Evolutionary conservation across 2,797 vertebrate genomes (phyloP).

Genomic region (Spheniscus humboldti): DNA sequence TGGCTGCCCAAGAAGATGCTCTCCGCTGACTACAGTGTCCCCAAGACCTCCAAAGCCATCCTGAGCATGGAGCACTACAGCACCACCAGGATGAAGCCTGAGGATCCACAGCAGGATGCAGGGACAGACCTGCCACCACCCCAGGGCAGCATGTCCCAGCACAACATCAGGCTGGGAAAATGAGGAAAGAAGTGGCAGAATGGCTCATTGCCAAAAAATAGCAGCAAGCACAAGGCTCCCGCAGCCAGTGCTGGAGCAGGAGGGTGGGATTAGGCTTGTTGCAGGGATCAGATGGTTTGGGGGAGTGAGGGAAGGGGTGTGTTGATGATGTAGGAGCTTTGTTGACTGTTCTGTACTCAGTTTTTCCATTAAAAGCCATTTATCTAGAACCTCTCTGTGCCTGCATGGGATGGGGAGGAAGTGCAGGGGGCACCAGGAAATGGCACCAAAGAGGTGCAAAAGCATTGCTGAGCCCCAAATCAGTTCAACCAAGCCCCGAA

Average conservation of each 20-base stretch:
- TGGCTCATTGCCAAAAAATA: neutral
- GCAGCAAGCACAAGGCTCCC: neutral
- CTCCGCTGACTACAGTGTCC: neutral
- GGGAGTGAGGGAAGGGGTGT: fast-evolving
- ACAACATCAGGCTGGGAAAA: neutral
- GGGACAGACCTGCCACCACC: neutral
- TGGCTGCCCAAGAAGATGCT: neutral
- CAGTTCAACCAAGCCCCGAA: neutral
- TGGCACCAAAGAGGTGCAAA: neutral
- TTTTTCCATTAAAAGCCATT: neutral
- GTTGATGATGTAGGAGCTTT: neutral
- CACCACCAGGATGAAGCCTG: neutral
- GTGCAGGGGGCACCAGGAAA: neutral
- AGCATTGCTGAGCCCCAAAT: too few relatives aligned
- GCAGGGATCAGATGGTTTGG: neutral
- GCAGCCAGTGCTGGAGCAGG: neutral
- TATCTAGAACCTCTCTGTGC: neutral
- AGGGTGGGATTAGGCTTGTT: neutral
- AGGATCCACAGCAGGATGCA: fast-evolving
- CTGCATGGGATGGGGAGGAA: too few relatives aligned
- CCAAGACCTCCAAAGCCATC: neutral
- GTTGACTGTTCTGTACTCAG: neutral
- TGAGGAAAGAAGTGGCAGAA: fast-evolving
- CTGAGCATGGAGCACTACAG: neutral
- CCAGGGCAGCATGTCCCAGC: neutral